These are phyloP conservation scores for Teleogryllus occipitalis DNA, from an alignment of 1,140 invertebrate species.

Conservation along the genomic window DNA sequence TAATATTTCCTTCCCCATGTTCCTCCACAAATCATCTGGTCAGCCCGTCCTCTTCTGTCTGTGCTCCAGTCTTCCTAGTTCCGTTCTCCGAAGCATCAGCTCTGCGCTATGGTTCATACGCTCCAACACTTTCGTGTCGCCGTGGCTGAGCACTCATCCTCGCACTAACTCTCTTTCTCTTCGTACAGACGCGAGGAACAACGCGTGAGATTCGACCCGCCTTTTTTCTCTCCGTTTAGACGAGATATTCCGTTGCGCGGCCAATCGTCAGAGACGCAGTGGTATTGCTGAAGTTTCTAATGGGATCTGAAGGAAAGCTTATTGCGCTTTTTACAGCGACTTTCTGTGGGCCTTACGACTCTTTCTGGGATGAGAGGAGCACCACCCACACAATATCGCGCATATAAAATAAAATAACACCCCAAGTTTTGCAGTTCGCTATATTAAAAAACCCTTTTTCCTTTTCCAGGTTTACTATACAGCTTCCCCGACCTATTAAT, in stretches of 20 bases:
- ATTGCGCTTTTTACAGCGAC: neutral
- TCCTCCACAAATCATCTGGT: too few species aligned
- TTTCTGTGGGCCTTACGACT: neutral
- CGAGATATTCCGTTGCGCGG: neutral
- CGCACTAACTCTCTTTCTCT: too few species aligned
- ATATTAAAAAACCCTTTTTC: neutral
- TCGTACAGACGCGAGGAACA: too few species aligned
- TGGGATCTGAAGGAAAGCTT: neutral
- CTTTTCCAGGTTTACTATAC: neutral
- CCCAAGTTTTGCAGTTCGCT: neutral
- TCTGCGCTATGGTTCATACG: too few species aligned
- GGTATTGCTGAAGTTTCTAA: neutral
- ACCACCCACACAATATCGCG: neutral
- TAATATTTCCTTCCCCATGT: too few species aligned
- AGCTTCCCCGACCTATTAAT: neutral
- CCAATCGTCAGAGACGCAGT: neutral
- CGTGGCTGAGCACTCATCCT: too few species aligned
- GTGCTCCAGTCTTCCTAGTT: too few species aligned
- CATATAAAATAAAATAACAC: constrained; percentile 2
- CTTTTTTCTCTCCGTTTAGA: neutral
- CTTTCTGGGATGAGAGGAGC: neutral
- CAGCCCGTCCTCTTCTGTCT: too few species aligned
- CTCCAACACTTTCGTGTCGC: too few species aligned
- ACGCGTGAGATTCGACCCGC: too few species aligned
- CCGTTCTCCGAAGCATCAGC: too few species aligned